Evolutionary conservation across 2,888 invertebrate species (phyloP), one percentile per base, ranked within the genome.

Genomic region (Xestoiulus laeticollis): DNA sequence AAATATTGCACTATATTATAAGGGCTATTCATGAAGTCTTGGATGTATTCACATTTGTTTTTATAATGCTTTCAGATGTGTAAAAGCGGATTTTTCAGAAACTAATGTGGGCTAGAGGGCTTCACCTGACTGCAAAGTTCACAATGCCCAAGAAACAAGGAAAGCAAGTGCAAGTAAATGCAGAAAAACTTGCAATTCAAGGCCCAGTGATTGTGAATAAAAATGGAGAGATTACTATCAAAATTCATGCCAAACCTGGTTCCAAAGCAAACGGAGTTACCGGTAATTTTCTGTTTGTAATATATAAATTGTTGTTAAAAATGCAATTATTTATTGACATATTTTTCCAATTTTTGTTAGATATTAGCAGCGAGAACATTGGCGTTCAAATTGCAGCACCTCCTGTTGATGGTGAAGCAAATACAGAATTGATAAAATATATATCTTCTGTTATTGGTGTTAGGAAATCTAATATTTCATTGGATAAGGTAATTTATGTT

Each of bases 351-450:
- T 86, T 78, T 22, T 38, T 16, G 6, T 48, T 44, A 87, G 87
- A 68, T 26, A 87, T 87, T 33, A 53, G 53, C 85, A 91, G 92
- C 1, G 95, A 96, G 90, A 94, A 94, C 12, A 93, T 96, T 38
- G 95, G 95, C n/a, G 93, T 96, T 19, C 95, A 96, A 91, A 96
- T 96, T 89, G 94, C 94, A 88, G 96, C 96, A 0, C 96, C 96
- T n/a, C 96, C 96, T 0, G 94, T 95, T 5, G 96, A 96, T 90
- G 96, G 96, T 3, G 95, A 96, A 92, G 96, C 96, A 16, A 96
- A 96, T 90, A 93, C 94, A 59, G 96, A 96, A 91, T 93, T 96
- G 12, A 92, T 96, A 0, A 95, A 95, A 91, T 96, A 94, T 90
- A 92, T 96, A 86, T 93, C 96, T 0, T 93, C 94, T 89, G 92